A percentile compares a stretch with the other conserved stretches of the same genome.
Evolutionary conservation across 1,140 invertebrate genomes (phyloP).

Genomic region (Hyphantria cunea): DNA sequence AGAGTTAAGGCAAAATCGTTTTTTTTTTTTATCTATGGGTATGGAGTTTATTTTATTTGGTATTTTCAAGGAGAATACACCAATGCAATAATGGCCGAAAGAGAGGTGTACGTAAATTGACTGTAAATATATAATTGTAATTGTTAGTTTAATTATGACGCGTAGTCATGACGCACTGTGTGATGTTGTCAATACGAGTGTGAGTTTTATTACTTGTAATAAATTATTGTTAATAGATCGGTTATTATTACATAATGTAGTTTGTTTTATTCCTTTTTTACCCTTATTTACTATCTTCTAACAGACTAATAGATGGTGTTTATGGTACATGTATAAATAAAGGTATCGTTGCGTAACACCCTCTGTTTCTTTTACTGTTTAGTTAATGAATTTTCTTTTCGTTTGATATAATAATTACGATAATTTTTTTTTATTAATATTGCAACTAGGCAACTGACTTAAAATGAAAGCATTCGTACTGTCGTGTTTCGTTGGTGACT

Average conservation of each 20-base stretch:
- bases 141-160: constrained; percentile 10
- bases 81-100: constrained; percentile 21
- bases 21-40: constrained; percentile 6
- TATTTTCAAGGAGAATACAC: constrained; percentile 2
- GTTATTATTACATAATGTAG: constrained; percentile 62
- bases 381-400: too few relatives aligned
- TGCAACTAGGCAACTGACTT: too few relatives aligned
- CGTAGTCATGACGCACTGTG: constrained; percentile 49
- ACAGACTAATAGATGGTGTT: too few relatives aligned
- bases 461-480: too few relatives aligned
- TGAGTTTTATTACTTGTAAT: constrained; percentile 73
- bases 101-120: constrained; percentile 2
- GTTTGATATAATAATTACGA: too few relatives aligned
- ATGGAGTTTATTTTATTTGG: constrained; percentile 12
- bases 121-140: constrained; percentile 31
- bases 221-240: constrained; percentile 80
- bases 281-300: too few relatives aligned
- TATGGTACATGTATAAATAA: too few relatives aligned
- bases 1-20: background rate
- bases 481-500: too few relatives aligned
- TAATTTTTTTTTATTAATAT: too few relatives aligned
- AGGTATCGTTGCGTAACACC: too few relatives aligned
- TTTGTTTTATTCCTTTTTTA: constrained; percentile 41
- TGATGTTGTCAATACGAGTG: constrained; percentile 63
- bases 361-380: too few relatives aligned